Percentiles rank a stretch among this genome's conserved stretches.
Evolutionary conservation across 2,797 vertebrate species (phyloP).

Genomic region (Platalea minor): DNA sequence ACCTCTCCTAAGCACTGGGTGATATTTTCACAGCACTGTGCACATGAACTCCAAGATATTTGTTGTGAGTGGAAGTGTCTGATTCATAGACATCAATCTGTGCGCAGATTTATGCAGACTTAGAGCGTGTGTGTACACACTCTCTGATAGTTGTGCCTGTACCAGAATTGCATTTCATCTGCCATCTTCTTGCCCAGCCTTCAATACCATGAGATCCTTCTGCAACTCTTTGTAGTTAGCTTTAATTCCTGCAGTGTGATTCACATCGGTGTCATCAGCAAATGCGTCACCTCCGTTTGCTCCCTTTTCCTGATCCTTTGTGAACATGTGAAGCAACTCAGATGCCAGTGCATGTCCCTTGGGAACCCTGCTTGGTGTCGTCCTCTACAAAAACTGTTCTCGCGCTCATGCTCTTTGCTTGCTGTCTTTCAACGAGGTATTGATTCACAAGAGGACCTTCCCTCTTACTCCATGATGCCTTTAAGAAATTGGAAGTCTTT

Average conservation of each 20-base stretch:
- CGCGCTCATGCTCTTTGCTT: background rate
- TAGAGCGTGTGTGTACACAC: background rate
- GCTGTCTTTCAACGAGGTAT: background rate
- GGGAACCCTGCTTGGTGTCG: background rate
- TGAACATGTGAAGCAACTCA: background rate
- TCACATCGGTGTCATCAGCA: background rate
- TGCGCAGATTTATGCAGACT: background rate
- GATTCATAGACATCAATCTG: background rate
- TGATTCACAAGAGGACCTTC: background rate
- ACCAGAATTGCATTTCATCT: background rate
- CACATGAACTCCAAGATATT: background rate
- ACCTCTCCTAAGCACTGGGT: background rate
- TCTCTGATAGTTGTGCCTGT: background rate
- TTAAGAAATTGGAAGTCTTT: constrained; percentile 6
- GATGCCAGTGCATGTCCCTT: background rate
- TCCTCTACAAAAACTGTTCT: background rate
- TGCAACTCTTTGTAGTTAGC: background rate
- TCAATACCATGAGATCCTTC: background rate
- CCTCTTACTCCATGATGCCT: background rate
- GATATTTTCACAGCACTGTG: background rate
- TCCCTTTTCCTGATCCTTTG: background rate
- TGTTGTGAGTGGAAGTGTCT: background rate
- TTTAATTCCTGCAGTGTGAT: background rate
- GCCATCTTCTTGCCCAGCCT: background rate
- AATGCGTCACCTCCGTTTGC: rapidly evolving